These are phyloP conservation scores for Coenobita brevimanus DNA, from an alignment of 1,140 invertebrate species.

Conservation along the genomic window DNA sequence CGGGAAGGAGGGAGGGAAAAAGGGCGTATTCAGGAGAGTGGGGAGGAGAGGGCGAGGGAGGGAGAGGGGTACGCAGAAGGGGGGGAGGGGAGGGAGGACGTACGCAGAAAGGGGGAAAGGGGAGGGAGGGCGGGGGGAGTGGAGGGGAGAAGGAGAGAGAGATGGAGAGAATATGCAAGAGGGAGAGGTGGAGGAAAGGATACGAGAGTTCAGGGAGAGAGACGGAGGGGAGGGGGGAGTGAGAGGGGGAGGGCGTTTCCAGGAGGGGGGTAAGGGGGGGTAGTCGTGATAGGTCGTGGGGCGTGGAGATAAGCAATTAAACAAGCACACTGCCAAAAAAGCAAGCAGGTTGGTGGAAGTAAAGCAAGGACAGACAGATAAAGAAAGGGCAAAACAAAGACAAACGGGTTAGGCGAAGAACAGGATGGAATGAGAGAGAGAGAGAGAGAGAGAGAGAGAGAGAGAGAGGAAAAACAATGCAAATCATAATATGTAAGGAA, in stretches of 20 bases:
- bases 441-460: background rate
- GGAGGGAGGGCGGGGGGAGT: too few relatives aligned
- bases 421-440: background rate
- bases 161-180: background rate
- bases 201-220: too few relatives aligned
- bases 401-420: background rate
- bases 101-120: too few relatives aligned
- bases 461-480: background rate
- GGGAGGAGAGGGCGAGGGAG: background rate
- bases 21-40: background rate
- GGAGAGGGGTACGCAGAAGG: background rate
- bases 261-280: too few relatives aligned
- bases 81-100: background rate
- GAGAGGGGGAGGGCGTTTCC: too few relatives aligned
- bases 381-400: background rate
- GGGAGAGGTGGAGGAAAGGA: background rate
- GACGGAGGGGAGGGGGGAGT: too few relatives aligned
- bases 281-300: too few relatives aligned
- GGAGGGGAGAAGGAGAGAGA: too few relatives aligned
- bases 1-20: background rate
- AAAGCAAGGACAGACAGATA: background rate
- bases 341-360: background rate
- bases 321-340: too few relatives aligned
- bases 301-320: too few relatives aligned
- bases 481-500: background rate